Evolutionary conservation across 2,888 invertebrate genomes (phyloP), one percentile per base, ranked within the genome.

Genomic region (Synergus umbraculus): DNA sequence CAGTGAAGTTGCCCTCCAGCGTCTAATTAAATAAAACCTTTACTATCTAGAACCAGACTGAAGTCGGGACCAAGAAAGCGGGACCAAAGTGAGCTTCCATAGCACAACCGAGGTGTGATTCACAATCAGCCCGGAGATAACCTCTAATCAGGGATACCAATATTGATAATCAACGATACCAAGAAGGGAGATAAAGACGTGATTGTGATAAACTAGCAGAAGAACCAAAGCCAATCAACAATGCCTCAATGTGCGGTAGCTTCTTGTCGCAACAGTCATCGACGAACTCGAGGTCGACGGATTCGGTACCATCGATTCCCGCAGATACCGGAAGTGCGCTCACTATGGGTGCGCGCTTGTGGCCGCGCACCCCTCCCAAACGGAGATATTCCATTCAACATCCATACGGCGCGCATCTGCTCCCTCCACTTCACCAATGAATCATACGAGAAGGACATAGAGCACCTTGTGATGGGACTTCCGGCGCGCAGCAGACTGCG

Each of bases 161-260:
- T 66, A 66, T 66, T 66, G 66, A 65, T 37, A 65, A 65, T 29
- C 13, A 65, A n/a, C 41, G 41, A 65, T 29, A 65, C 65, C 65
- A 65, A 65, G 65, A 65, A 65, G 41, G 13, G 65, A 60, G 65
- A 65, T 67, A 18, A 22, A 46, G 22, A 18, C 60, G 22, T n/a
- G 54, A 54, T 54, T 54, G 22, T 60, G 44, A 22, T 18, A 67
- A 22, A 46, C 0, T 5, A 44, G 9, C 13, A 73, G 37, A 46
- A 29, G n/a, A 41, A n/a, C 66, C 66, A 66, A 73, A 54, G 10
- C 1, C 15, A 73, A 37, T 8, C 29, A 37, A 49, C 13, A 41
- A 94, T 94, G 94, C 94, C 94, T 88, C 94, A 94, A 92, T 94
- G 94, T 90, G 94, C 94, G 82, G 93, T 94, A 78, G 92, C 93